Evolutionary conservation across 2,888 invertebrate genomes (phyloP).

Genomic region (Leptogaster cylindrica): DNA sequence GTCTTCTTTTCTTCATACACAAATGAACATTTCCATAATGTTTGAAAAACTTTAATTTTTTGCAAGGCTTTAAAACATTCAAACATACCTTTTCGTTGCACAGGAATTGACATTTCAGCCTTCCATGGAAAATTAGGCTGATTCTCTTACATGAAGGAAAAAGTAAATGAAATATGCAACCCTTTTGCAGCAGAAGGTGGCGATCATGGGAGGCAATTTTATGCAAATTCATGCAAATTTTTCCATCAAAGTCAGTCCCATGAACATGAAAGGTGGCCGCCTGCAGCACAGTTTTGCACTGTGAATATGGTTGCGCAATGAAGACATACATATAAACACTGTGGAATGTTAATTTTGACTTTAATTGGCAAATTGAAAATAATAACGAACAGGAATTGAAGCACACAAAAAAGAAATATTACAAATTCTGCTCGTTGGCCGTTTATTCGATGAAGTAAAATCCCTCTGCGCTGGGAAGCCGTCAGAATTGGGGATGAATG

Average conservation of each 20-base stretch:
- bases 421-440: slow-evolving; percentile 3
- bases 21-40: too few relatives aligned
- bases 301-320: not conserved
- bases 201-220: too few relatives aligned
- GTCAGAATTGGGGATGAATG: not conserved
- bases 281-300: not conserved
- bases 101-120: too few relatives aligned
- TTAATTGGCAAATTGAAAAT: slow-evolving; percentile 32
- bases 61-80: too few relatives aligned
- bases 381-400: slow-evolving; percentile 14
- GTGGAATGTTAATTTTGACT: slow-evolving; percentile 25
- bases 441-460: too few relatives aligned
- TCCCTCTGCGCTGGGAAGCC: not conserved
- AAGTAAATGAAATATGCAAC: too few relatives aligned
- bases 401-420: slow-evolving; percentile 19
- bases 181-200: too few relatives aligned
- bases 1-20: too few relatives aligned
- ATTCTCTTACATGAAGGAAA: too few relatives aligned
- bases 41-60: too few relatives aligned
- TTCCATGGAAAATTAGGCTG: too few relatives aligned
- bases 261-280: not conserved
- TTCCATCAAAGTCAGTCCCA: slow-evolving; percentile 3
- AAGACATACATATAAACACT: slow-evolving; percentile 16
- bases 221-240: slow-evolving; percentile 21
- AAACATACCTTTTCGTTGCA: too few relatives aligned